A percentile compares a stretch with the other conserved stretches of the same genome.
Evolutionary conservation across 2,888 invertebrate genomes (phyloP).

Genomic region (Trichopria drosophilae): DNA sequence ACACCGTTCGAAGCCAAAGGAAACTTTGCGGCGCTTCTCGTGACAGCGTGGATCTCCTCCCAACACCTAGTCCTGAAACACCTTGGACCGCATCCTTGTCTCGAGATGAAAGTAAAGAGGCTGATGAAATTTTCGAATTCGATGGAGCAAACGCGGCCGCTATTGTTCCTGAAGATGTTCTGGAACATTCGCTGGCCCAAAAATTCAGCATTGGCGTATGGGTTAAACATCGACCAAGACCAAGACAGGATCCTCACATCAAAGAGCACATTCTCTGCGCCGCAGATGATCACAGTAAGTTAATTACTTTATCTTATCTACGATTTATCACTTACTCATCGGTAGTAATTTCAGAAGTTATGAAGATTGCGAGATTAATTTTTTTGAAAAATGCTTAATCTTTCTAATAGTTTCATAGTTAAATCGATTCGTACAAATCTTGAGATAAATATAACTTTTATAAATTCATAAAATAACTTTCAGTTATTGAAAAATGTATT

Average conservation of each 20-base stretch:
- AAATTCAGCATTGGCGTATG: slow-evolving; percentile 92
- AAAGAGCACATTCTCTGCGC: slow-evolving; percentile 97
- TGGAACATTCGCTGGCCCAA: slow-evolving; percentile 76
- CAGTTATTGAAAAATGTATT: too few species aligned
- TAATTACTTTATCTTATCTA: too few species aligned
- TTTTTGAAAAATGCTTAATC: neutral
- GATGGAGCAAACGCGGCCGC: slow-evolving; percentile 89
- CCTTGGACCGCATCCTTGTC: slow-evolving; percentile 65
- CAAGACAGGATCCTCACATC: slow-evolving; percentile 80
- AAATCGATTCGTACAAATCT: too few species aligned
- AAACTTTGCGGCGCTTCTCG: slow-evolving; percentile 85
- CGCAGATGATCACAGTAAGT: slow-evolving; percentile 95
- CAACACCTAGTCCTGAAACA: slow-evolving; percentile 67
- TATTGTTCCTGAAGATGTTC: slow-evolving; percentile 74
- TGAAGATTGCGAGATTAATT: neutral
- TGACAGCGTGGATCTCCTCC: slow-evolving; percentile 83
- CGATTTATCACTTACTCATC: neutral
- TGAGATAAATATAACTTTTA: too few species aligned
- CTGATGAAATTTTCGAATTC: slow-evolving; percentile 93
- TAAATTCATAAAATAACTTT: too few species aligned
- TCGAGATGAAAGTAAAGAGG: slow-evolving; percentile 69
- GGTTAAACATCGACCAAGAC: slow-evolving; percentile 87
- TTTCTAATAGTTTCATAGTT: neutral
- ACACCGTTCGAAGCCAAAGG: slow-evolving; percentile 81
- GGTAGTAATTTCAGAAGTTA: neutral